Base-by-base conservation (phyloP, 2,797 vertebrate genomes). In the Poecilia wingei region DNA sequence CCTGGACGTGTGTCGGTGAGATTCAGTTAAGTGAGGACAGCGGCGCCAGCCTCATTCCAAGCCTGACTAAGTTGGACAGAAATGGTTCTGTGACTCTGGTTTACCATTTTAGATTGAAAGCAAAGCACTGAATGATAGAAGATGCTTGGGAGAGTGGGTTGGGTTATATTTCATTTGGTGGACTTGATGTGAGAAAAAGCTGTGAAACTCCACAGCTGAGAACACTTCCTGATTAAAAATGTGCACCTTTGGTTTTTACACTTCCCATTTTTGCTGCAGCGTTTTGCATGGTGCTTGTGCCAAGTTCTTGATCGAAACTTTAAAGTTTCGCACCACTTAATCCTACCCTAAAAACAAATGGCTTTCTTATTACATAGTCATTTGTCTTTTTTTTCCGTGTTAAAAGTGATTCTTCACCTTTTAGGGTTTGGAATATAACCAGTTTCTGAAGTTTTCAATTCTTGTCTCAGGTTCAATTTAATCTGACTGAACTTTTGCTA, bases 1-100 rank as follows among this genome's bases (percentile, higher is more conserved):
- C 68, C 47, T 25, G 22, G 75, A 86, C 88, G 1, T 90, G 87
- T 92, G 92, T 90, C 91, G 90, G 73, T 87, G 90, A 91, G 91
- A 84, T 91, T 92, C 53, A 81, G 82, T 87, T 76, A 82, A 1
- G 25, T 28, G 75, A 86, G 86, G 80, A 87, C 89, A 91, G 79
- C 81, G 78, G 79, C 81, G 78, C 43, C 33, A 36, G 74, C 79
- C 81, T 69, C 6, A 33, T 89, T 90, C 78, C 76, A 81, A 82
- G 81, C 77, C 64, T 39, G 13, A 78, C 77, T 69, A 83, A 45
- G 75, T 84, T 75, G 79, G 83, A 84, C 80, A 73, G 79, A n/a
- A 14, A 53, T 49, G 77, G 69, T 66, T 84, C 84, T 66, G 46
- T 84, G 86, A 77, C 84, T 93, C 82, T 83, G 82, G 79, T 86